phyloP scores from a whole-genome alignment of 92 coral and sea anemone species.

The Ricordea florida region DNA sequence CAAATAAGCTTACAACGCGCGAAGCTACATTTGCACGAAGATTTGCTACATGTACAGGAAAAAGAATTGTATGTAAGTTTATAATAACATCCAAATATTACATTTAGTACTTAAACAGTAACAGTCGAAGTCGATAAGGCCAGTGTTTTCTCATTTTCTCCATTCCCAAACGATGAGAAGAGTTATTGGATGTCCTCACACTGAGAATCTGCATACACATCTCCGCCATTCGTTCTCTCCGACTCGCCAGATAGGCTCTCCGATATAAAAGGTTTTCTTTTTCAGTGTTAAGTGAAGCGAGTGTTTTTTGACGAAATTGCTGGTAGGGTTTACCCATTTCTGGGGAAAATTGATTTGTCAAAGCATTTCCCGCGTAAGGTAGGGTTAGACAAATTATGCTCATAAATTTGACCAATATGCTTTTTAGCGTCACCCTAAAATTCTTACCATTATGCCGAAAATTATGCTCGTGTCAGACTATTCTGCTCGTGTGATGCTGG shows the following conservation, averaged over 20 bases:
- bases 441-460: neutral
- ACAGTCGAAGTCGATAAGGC: slow-evolving; percentile 4
- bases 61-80: slow-evolving; percentile 4
- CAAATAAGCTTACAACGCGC: neutral
- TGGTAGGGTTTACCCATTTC: no score
- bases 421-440: slow-evolving; percentile 5
- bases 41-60: slow-evolving; percentile 5
- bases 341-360: no score
- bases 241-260: no score
- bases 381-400: slow-evolving; percentile 6
- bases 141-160: slow-evolving; percentile 8
- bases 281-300: no score
- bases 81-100: neutral
- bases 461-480: neutral
- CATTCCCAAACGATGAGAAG: neutral
- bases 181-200: slow-evolving; percentile 9
- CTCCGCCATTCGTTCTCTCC: no score
- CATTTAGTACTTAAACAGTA: slow-evolving; percentile 3
- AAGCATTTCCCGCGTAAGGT: neutral
- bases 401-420: slow-evolving; percentile 1
- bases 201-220: no score
- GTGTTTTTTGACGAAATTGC: no score
- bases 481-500: no score
- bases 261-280: no score
- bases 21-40: neutral